Conservation (phyloP, 2,113 vertebrate species). For the Neogale vison region DNA sequence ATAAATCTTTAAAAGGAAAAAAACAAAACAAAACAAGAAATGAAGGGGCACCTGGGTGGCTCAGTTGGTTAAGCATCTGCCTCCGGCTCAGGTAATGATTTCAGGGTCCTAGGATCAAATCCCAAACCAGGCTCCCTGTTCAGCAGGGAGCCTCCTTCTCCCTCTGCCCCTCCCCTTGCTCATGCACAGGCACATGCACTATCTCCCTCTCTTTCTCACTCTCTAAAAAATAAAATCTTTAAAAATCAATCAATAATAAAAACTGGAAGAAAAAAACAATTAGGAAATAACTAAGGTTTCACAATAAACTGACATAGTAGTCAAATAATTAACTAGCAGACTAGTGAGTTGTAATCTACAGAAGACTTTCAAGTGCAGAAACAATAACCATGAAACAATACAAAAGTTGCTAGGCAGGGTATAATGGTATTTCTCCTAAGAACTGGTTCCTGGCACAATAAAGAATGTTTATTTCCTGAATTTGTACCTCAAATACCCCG, state of each 20-base stretch:
- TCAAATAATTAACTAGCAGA: no score
- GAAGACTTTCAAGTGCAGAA: conserved; percentile 11
- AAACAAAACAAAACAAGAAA: not conserved
- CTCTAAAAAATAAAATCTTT: no score
- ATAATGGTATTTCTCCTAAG: not conserved
- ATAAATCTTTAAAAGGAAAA: not conserved
- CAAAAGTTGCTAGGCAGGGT: not conserved
- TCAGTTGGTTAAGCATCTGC: not conserved
- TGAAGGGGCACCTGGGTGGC: not conserved
- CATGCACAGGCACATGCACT: not conserved
- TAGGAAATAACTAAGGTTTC: not conserved
- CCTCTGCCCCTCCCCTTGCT: not conserved
- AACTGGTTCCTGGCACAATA: not conserved
- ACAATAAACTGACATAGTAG: conserved; percentile 14
- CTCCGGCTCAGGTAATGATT: not conserved
- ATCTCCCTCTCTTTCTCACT: not conserved
- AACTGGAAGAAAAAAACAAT: not conserved
- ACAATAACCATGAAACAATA: not conserved
- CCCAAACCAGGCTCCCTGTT: not conserved
- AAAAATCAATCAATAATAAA: not conserved
- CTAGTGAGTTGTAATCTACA: not conserved
- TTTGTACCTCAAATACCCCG: not conserved
- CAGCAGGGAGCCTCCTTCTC: not conserved
- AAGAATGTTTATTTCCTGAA: conserved; percentile 8
- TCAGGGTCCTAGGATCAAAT: not conserved